Conservation (phyloP, 2,888 invertebrate genomes). For the Synergus umbraculus region DNA sequence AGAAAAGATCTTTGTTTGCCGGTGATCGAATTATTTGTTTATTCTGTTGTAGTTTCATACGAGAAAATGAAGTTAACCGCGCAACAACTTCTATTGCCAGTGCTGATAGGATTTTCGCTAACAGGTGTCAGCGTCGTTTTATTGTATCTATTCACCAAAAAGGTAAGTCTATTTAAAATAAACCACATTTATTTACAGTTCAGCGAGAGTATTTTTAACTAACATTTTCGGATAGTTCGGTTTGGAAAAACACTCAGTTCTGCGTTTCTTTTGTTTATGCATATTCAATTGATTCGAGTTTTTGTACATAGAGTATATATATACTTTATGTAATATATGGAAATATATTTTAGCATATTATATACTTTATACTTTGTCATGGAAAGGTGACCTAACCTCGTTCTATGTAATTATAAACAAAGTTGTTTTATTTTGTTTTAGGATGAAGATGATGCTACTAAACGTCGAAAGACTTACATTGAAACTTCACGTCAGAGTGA, state of each 20-base stretch:
- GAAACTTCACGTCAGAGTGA: conserved; percentile 75
- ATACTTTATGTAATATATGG: too few relatives aligned
- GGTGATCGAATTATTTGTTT: conserved; percentile 22
- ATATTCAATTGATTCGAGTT: neutral
- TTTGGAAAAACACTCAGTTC: neutral
- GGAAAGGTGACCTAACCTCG: too few relatives aligned
- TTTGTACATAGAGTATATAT: neutral
- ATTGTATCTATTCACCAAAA: conserved; percentile 84
- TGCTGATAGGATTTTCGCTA: conserved; percentile 83
- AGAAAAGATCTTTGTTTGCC: neutral
- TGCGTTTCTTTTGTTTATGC: neutral
- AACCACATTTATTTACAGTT: neutral
- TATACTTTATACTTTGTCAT: too few relatives aligned
- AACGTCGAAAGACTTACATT: conserved; percentile 53
- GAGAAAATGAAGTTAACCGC: conserved; percentile 63
- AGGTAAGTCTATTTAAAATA: conserved; percentile 75
- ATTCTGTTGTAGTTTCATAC: conserved; percentile 38
- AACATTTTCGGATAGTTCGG: neutral
- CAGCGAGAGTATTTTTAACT: neutral
- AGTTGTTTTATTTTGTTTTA: conserved; percentile 58
- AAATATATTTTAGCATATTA: too few relatives aligned
- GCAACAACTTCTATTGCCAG: conserved; percentile 76
- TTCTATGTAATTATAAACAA: too few relatives aligned
- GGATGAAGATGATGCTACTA: conserved; percentile 75
- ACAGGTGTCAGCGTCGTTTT: conserved; percentile 85